phyloP scores from a whole-genome alignment of 2,888 invertebrate genomes.

The Pseudoips prasinana region DNA sequence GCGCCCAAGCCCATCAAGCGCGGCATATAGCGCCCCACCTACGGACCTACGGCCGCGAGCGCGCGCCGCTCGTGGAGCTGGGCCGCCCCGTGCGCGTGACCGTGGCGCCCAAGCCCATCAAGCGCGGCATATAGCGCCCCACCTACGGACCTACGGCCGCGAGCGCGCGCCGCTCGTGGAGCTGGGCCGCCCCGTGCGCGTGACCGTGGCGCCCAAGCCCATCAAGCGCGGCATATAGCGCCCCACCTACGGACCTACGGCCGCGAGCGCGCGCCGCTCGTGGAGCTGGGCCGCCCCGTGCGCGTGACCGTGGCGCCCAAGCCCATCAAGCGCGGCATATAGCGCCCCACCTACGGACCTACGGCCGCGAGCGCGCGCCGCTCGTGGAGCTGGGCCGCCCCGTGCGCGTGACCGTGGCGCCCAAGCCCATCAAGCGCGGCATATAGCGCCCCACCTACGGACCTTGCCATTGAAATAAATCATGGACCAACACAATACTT shows the following conservation, averaged over 20 bases:
- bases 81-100: constrained; percentile 92
- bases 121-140: constrained; percentile 87
- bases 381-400: constrained; percentile 91
- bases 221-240: constrained; percentile 88
- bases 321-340: constrained; percentile 90
- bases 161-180: constrained; percentile 83
- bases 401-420: constrained; percentile 86
- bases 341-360: too few relatives aligned
- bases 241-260: too few relatives aligned
- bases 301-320: constrained; percentile 85
- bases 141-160: too few relatives aligned
- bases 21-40: constrained; percentile 85
- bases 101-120: constrained; percentile 79
- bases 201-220: constrained; percentile 81
- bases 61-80: constrained; percentile 84
- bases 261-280: constrained; percentile 67
- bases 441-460: too few relatives aligned
- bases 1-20: constrained; percentile 76
- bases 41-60: constrained; percentile 69
- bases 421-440: constrained; percentile 90
- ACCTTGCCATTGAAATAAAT: too few relatives aligned
- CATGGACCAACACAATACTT: too few relatives aligned
- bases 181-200: constrained; percentile 92
- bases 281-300: constrained; percentile 93
- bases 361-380: constrained; percentile 65